Evolutionary conservation across 2,888 invertebrate genomes (phyloP), one percentile per base, ranked within the genome.

Genomic region (Dryadula phaetusa): DNA sequence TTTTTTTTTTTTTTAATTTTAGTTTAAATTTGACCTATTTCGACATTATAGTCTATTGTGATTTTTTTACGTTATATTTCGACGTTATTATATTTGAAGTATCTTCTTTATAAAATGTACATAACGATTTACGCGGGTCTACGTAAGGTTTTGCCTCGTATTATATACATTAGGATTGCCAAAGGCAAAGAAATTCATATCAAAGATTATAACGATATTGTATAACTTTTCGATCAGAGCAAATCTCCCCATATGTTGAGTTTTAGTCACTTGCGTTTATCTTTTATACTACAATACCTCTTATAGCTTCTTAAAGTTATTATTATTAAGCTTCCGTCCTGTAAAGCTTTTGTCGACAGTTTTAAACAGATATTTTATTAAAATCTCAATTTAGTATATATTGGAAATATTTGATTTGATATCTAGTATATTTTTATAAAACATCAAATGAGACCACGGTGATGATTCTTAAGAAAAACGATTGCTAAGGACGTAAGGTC

Each of bases 101-200:
- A 32, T 53, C 18, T 66, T 54, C 25, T 42, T 37, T 49, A 4
- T 14, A 61, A 52, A 44, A n/a, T 65, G 16, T 66, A 53, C 28
- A 61, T 61, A 61, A 44, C 20, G 40, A 34, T 32, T 34, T 32
- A 58, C 10, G 56, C 58, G 56, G 49, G 32, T 61, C 66, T 54
- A 61, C 49, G 37, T 60, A 60, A 60, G 60, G 32, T 49, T 65
- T 65, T 47, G 49, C 42, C 40, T 60, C 37, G 42, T 52, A 42
- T 52, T 49, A 65, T 60, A 60, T 65, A 65, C 4, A 58, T 49
- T 64, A 60, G 40, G 44, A 46, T 74, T 78, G 85, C 85, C 85
- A 81, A 85, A 85, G 84, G 85, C 75, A 67, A 82, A 80, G 75
- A 68, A 62, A 79, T 67, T 82, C 87, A 86, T 87, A 87, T 87